Evolutionary conservation across 1,140 invertebrate genomes (phyloP).

Genomic region (Orius laevigatus): DNA sequence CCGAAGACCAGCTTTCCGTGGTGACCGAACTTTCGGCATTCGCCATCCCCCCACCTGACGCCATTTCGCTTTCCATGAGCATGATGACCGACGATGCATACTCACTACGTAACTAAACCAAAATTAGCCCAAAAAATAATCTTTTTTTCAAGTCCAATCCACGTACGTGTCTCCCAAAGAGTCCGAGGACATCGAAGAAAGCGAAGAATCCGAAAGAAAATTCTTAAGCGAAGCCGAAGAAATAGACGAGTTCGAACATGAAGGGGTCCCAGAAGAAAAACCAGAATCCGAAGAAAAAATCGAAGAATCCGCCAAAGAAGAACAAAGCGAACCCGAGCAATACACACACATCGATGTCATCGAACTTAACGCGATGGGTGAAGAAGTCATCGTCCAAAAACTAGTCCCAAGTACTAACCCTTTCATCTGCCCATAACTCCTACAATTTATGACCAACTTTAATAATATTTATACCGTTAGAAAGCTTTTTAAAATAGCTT

Average conservation of each 20-base stretch:
- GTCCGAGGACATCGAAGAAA: neutral
- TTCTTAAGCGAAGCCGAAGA: slow-evolving; percentile 3
- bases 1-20: too few relatives aligned
- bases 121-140: neutral
- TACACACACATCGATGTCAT: neutral
- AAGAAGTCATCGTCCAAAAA: neutral
- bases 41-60: neutral
- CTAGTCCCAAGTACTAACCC: neutral
- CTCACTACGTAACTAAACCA: neutral
- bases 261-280: neutral
- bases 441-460: too few relatives aligned
- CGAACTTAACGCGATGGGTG: neutral
- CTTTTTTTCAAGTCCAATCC: neutral
- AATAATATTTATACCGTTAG: too few relatives aligned
- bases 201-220: neutral
- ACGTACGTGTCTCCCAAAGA: neutral
- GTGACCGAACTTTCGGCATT: too few relatives aligned
- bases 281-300: neutral
- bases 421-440: too few relatives aligned
- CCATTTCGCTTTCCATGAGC: neutral
- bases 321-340: neutral
- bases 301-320: neutral
- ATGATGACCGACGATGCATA: neutral
- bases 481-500: neutral
- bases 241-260: neutral